Evolutionary conservation across 2,797 vertebrate species (phyloP).

Genomic region (Platalea minor): DNA sequence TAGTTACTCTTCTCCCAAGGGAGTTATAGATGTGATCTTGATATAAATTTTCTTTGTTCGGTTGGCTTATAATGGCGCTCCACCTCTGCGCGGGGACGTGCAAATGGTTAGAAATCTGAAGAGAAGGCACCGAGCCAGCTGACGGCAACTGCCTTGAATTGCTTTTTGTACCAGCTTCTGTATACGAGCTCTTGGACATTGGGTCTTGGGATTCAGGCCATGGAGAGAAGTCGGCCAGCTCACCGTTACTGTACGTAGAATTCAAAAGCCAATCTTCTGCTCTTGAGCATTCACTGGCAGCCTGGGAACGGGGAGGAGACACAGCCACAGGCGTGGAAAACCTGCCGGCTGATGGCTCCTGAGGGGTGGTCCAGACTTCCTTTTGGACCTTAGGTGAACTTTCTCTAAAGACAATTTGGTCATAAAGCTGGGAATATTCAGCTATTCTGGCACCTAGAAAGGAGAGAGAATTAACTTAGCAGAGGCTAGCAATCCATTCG

Average conservation of each 20-base stretch:
- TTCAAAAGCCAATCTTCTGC: constrained; percentile 86
- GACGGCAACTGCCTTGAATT: constrained; percentile 73
- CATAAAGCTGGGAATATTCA: constrained; percentile 96
- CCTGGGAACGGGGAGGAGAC: constrained; percentile 36
- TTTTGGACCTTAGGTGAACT: constrained; percentile 70
- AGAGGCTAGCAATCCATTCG: neutral
- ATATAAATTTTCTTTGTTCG: constrained; percentile 78
- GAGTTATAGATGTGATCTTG: constrained; percentile 86
- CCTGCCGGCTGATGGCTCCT: constrained; percentile 60
- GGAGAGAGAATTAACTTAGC: constrained; percentile 21
- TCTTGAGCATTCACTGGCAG: constrained; percentile 24
- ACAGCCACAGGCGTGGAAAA: constrained; percentile 73
- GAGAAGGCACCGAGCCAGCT: constrained; percentile 84
- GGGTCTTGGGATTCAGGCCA: constrained; percentile 70
- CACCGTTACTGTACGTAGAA: constrained; percentile 89
- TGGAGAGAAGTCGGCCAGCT: constrained; percentile 84
- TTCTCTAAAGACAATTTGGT: constrained; percentile 91
- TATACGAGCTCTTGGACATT: constrained; percentile 57
- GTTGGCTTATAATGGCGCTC: constrained; percentile 83
- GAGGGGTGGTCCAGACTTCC: constrained; percentile 39
- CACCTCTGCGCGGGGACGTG: constrained; percentile 79
- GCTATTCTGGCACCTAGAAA: constrained; percentile 93
- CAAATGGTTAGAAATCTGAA: constrained; percentile 76
- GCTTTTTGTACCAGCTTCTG: constrained; percentile 57
- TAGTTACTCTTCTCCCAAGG: constrained; percentile 80